Base-by-base conservation (phyloP, 2,797 vertebrate species). In the Mastacembelus armatus region DNA sequence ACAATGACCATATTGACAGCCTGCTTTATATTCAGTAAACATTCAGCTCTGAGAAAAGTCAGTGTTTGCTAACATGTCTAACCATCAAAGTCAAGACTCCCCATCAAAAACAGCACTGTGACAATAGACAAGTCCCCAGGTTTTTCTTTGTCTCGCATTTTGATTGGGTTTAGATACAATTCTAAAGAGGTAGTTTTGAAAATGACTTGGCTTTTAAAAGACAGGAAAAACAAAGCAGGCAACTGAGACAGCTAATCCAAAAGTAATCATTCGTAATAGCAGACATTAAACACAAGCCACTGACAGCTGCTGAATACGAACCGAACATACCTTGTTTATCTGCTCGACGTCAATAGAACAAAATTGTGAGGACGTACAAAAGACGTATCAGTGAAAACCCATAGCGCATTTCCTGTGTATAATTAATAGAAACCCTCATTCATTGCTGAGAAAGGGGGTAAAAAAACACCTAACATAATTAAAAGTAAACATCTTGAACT, bases 231-330 rank as follows among this genome's bases (percentile, higher is more conserved):
- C 70, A 88, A 85, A 81, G 77, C 19, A 11, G 61, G 58, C 52
- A 58, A 54, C 67, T 38, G 19, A 79, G 73, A 82, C 81, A 5
- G 71, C 80, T 80, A 87, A 88, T 87, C 86, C 84, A 75, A 57
- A 81, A 78, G 75, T 86, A 89, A 92, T 89, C 74, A 84, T 82
- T 67, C 24, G 58, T 84, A 89, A 88, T 87, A 61, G 81, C 74
- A 79, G 76, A 85, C 84, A 85, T 84, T 85, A 84, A 85, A 85
- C 65, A 64, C 35, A 33, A 75, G 69, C 78, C 78, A 71, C 36
- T 75, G 85, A 78, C 82, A 62, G 74, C 51, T 16, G 43, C 68
- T 83, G 84, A 83, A 83, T 67, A 24, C 36, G 5, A 65, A 80
- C 35, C 70, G 48, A 81, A 52, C 67, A 78, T 15, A 72, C 71